These are phyloP conservation scores for Zapornia atra DNA, from an alignment of 2,113 vertebrate genomes.

Conservation along the genomic window DNA sequence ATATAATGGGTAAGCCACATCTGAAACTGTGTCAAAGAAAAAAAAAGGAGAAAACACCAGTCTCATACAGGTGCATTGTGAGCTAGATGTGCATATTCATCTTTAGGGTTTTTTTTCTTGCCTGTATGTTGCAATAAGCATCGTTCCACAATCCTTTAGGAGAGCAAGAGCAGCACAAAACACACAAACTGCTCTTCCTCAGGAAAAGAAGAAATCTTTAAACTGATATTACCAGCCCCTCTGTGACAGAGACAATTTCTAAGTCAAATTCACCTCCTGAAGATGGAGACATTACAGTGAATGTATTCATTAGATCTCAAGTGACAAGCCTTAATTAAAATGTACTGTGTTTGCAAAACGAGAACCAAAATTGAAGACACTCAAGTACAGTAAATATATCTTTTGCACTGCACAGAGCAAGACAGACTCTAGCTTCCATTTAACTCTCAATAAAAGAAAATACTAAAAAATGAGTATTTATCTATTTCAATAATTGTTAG, in stretches of 20 bases:
- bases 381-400: constrained; percentile 26
- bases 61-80: background rate
- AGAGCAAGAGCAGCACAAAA: background rate
- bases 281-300: constrained; percentile 27
- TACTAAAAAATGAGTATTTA: background rate
- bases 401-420: background rate
- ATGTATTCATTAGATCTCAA: background rate
- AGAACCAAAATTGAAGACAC: constrained; percentile 22
- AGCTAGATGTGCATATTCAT: background rate
- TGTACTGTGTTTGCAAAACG: constrained; percentile 23
- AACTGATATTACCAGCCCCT: background rate
- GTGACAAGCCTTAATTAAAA: constrained; percentile 63
- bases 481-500: background rate
- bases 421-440: background rate
- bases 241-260: constrained; percentile 4
- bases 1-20: constrained; percentile 17
- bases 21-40: background rate
- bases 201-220: constrained; percentile 28
- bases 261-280: constrained; percentile 29
- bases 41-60: background rate
- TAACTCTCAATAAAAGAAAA: background rate
- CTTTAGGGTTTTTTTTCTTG: background rate
- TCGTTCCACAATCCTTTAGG: background rate
- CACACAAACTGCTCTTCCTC: background rate
- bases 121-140: background rate